These are phyloP conservation scores for Pachymerium ferrugineum DNA, from an alignment of 2,888 invertebrate genomes.

Conservation along the genomic window DNA sequence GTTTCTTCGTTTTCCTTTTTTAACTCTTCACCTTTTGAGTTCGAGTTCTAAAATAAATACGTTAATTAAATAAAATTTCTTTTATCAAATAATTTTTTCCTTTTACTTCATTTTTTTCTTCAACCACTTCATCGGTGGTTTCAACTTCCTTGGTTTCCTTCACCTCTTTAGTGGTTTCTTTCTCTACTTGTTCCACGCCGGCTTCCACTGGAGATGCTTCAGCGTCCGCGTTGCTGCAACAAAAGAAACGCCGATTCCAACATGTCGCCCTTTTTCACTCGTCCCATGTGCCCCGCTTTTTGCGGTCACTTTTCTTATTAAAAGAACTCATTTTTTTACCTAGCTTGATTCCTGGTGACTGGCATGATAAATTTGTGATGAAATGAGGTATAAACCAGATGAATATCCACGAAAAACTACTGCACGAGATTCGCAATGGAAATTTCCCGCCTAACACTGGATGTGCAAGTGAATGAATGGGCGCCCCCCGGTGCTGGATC, in stretches of 20 bases:
- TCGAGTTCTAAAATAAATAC: background rate
- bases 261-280: conserved; percentile 4
- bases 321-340: conserved; percentile 8
- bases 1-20: background rate
- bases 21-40: background rate
- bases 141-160: background rate
- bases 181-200: background rate
- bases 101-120: conserved; percentile 1
- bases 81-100: background rate
- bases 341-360: conserved; percentile 12
- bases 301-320: background rate
- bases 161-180: background rate
- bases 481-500: background rate
- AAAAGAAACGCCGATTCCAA: conserved; percentile 23
- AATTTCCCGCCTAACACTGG: conserved; percentile 25
- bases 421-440: background rate
- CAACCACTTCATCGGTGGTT: background rate
- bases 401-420: background rate
- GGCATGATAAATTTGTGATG: background rate
- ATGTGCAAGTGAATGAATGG: background rate
- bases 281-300: conserved; percentile 1
- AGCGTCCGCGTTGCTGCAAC: background rate
- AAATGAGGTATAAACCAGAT: background rate
- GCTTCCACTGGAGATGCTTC: background rate
- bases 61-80: background rate